Percentiles rank a stretch among this genome's conserved stretches.
Conservation (phyloP, 2,113 vertebrate genomes). For the Rallus limicola region DNA sequence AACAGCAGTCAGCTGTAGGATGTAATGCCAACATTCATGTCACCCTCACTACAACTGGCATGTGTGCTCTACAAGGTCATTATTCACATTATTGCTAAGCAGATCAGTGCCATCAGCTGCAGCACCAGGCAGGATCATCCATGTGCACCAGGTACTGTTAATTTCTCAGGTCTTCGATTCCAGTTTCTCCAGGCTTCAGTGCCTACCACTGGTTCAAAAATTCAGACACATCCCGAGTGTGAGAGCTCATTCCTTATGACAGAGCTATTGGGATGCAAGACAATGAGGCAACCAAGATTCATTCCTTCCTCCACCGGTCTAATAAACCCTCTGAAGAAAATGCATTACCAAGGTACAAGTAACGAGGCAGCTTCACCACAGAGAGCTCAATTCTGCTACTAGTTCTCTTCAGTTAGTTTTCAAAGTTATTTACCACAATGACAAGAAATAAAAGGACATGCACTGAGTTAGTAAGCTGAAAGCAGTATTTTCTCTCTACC, state of each 20-base stretch:
- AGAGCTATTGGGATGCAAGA: not conserved
- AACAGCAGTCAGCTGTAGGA: not conserved
- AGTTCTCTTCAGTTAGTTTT: not conserved
- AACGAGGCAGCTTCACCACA: not conserved
- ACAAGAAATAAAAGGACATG: not conserved
- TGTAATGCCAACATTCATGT: not conserved
- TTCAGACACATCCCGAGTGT: not conserved
- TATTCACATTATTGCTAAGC: not conserved
- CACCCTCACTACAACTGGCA: not conserved
- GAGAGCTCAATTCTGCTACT: not conserved
- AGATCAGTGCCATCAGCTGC: not conserved
- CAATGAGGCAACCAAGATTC: rapidly evolving
- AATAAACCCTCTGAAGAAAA: not conserved
- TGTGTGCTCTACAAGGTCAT: not conserved
- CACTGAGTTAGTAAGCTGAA: not conserved
- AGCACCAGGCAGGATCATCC: not conserved
- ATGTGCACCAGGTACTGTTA: rapidly evolving
- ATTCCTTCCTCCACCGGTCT: not conserved
- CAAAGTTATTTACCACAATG: not conserved
- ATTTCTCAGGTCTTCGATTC: not conserved
- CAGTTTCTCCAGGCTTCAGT: too few species aligned
- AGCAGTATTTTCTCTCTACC: not conserved
- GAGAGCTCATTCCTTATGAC: not conserved
- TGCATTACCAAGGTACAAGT: not conserved
- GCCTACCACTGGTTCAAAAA: not conserved